A percentile compares a stretch with the other conserved stretches of the same genome.
Evolutionary conservation across 2,888 invertebrate species (phyloP).

Genomic region (Cordilura impudica): DNA sequence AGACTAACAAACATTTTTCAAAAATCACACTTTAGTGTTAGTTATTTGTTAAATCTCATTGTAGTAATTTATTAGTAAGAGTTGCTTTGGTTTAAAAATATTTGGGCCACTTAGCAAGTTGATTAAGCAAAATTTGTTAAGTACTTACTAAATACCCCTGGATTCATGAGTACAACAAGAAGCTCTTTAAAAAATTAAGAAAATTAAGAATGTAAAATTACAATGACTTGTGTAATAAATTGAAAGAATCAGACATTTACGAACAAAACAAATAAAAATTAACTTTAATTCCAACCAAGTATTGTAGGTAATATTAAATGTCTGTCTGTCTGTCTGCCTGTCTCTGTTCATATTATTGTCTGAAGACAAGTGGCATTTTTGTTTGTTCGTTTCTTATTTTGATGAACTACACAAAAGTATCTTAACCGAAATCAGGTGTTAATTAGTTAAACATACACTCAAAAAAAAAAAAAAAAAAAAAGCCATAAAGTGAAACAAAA

Average conservation of each 20-base stretch:
- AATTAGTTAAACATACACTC: conserved; percentile 54
- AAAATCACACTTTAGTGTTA: conserved; percentile 45
- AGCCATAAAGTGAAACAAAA: conserved; percentile 10
- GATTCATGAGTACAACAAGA: conserved; percentile 19
- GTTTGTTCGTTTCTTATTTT: background rate
- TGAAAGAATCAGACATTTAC: too few relatives aligned
- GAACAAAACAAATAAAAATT: too few relatives aligned
- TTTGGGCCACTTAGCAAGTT: conserved; percentile 50
- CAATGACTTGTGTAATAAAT: too few relatives aligned
- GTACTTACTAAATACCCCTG: conserved; percentile 4
- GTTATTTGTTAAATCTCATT: conserved; percentile 4
- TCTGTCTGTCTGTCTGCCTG: too few relatives aligned
- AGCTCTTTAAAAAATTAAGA: too few relatives aligned
- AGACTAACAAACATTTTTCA: background rate
- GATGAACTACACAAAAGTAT: conserved; percentile 17
- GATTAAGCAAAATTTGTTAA: conserved; percentile 27
- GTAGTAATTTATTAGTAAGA: conserved; percentile 7
- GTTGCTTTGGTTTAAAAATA: conserved; percentile 7
- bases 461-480: conserved; percentile 31
- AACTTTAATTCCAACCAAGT: too few relatives aligned
- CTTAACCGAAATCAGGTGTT: conserved; percentile 53
- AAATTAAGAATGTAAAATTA: too few relatives aligned
- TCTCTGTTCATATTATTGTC: too few relatives aligned
- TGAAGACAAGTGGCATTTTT: conserved; percentile 37
- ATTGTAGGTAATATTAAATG: too few relatives aligned